Conservation (phyloP, 2,113 vertebrate species). For the Podocnemis expansa region DNA sequence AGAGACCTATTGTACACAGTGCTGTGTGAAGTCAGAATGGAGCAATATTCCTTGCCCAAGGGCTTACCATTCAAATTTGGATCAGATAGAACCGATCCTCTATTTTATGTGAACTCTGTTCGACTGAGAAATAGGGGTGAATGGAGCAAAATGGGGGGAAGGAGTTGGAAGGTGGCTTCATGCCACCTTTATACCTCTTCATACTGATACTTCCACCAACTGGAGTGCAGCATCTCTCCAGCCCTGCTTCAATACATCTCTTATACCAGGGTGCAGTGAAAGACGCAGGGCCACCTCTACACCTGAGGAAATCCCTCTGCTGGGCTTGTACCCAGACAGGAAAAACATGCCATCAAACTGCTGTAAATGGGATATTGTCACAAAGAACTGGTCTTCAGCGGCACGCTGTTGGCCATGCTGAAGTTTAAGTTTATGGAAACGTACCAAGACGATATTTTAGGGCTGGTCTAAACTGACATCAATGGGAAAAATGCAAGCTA, state of each 20-base stretch:
- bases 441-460: neutral
- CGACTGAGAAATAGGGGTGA: neutral
- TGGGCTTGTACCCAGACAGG: neutral
- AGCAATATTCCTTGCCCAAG: neutral
- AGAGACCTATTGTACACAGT: neutral
- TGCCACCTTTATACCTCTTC: neutral
- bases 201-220: slow-evolving; percentile 6
- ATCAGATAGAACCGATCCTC: neutral
- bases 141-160: slow-evolving; percentile 11
- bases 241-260: neutral
- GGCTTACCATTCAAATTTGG: neutral
- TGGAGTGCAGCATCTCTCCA: neutral
- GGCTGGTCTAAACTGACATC: accelerated
- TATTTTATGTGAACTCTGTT: neutral
- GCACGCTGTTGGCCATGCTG: neutral
- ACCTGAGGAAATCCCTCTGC: neutral
- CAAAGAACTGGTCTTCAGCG: neutral
- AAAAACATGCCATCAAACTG: neutral
- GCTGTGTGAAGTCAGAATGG: neutral
- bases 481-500: too few species aligned
- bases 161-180: neutral
- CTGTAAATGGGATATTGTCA: neutral
- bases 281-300: neutral
- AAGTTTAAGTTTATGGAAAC: neutral
- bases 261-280: neutral